Evolutionary conservation across 1,140 invertebrate species (phyloP).

Genomic region (Yoshiicerus persimilis): DNA sequence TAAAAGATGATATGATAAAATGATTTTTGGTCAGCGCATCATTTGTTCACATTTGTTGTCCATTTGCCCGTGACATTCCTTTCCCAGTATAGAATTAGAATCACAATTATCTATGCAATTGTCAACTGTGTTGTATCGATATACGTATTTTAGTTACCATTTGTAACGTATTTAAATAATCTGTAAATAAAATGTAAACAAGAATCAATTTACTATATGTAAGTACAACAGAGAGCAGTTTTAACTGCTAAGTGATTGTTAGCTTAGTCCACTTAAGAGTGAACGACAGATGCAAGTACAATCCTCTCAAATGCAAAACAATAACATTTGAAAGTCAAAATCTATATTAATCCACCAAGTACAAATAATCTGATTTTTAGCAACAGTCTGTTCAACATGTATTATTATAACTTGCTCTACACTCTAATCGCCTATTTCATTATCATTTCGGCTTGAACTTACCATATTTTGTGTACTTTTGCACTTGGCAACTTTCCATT

Average conservation of each 20-base stretch:
- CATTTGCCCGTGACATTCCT: neutral
- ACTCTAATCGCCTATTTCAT: neutral
- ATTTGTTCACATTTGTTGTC: neutral
- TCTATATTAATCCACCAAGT: no score
- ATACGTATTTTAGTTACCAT: no score
- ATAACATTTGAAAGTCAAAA: neutral
- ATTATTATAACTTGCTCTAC: neutral
- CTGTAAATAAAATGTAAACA: no score
- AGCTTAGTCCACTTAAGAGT: neutral
- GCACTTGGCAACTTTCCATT: slow-evolving; percentile 5
- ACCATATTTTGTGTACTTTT: neutral
- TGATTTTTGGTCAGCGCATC: neutral
- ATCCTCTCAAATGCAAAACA: neutral
- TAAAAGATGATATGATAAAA: neutral
- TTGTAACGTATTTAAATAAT: no score
- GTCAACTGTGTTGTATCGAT: no score
- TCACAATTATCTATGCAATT: no score
- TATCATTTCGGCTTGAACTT: neutral
- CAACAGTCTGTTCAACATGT: neutral
- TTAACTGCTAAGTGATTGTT: neutral
- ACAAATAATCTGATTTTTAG: neutral
- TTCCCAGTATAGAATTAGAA: no score
- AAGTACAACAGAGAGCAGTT: neutral
- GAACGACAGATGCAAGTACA: neutral
- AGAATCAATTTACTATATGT: no score